Evolutionary conservation across 2,888 invertebrate genomes (phyloP).

Genomic region (Nebria salina): DNA sequence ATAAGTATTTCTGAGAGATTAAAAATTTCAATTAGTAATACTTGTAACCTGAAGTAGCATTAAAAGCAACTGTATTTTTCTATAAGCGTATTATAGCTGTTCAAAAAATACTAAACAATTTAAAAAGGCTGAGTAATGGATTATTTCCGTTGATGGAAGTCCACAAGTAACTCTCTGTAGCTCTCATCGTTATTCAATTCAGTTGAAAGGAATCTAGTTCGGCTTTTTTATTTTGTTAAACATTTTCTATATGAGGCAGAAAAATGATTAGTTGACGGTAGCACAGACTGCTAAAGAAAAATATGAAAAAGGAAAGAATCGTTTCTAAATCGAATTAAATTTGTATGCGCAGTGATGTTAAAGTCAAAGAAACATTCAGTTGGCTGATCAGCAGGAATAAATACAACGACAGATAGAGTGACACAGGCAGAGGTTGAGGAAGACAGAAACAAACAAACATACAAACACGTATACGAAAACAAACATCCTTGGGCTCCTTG

Average conservation of each 20-base stretch:
- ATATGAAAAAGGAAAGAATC: neutral
- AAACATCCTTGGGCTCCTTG: neutral
- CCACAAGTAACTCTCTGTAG: too few relatives aligned
- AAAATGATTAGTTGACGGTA: neutral
- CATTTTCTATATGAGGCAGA: neutral
- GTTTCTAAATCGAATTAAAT: neutral
- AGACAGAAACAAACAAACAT: neutral
- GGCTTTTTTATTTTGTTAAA: too few relatives aligned
- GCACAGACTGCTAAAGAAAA: neutral
- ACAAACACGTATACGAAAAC: neutral
- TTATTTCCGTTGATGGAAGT: too few relatives aligned
- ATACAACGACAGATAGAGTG: neutral
- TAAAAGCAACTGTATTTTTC: too few relatives aligned
- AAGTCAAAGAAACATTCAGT: neutral
- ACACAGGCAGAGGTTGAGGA: neutral
- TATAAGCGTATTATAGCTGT: too few relatives aligned
- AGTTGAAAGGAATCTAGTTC: too few relatives aligned
- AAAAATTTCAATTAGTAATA: too few relatives aligned
- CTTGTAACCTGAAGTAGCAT: too few relatives aligned
- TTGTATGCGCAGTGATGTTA: neutral
- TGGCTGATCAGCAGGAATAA: neutral
- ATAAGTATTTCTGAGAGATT: too few relatives aligned
- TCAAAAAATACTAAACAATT: too few relatives aligned
- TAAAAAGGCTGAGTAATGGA: too few relatives aligned
- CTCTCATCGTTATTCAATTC: too few relatives aligned